Evolutionary conservation across 2,797 vertebrate species (phyloP).

Genomic region (Artibeus jamaicensis): DNA sequence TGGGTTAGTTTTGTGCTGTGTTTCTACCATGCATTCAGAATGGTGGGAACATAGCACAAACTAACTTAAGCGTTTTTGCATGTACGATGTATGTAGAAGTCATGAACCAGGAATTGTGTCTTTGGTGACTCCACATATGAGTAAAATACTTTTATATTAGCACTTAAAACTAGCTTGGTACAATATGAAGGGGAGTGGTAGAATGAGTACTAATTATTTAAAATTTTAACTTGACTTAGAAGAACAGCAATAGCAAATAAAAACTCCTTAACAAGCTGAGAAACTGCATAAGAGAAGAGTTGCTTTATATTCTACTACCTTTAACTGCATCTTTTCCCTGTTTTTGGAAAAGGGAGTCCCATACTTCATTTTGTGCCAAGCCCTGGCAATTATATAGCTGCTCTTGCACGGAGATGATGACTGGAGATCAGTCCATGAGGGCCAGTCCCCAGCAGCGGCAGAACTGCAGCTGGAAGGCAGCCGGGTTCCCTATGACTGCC

Average conservation of each 20-base stretch:
- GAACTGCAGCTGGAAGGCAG: not conserved
- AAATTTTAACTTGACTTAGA: not conserved
- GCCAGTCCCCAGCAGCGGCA: not conserved
- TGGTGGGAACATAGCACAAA: too few relatives aligned
- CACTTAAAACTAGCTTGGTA: not conserved
- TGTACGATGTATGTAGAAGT: not conserved
- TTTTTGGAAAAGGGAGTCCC: not conserved
- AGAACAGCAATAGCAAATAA: not conserved
- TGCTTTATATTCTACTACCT: not conserved
- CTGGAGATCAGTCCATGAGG: not conserved
- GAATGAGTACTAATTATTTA: not conserved
- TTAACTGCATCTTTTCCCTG: not conserved
- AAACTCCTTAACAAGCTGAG: not conserved
- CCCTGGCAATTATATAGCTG: not conserved
- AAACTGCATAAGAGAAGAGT: not conserved
- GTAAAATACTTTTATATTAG: not conserved
- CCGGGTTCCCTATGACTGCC: not conserved
- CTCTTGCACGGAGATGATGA: not conserved
- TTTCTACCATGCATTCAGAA: not conserved
- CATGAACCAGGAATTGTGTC: not conserved
- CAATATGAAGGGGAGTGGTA: not conserved
- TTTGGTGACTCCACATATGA: not conserved
- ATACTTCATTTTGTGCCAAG: not conserved
- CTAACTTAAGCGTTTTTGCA: too few relatives aligned
- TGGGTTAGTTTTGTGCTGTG: not conserved